These are phyloP conservation scores for Rhogogaster chlorosoma DNA, from an alignment of 2,888 invertebrate genomes.

Conservation along the genomic window DNA sequence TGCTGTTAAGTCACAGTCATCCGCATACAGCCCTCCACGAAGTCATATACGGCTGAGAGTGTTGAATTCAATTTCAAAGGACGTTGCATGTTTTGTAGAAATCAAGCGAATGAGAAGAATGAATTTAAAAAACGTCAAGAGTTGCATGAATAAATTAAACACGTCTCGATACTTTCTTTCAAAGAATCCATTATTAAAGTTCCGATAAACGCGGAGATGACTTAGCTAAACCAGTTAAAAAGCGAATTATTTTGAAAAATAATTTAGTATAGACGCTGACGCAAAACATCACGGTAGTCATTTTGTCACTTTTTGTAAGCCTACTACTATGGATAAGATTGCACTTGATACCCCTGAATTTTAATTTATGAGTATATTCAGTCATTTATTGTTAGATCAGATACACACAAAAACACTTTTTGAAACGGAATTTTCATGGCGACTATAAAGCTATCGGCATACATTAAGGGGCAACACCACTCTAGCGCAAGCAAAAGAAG, in stretches of 20 bases:
- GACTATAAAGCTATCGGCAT: too few relatives aligned
- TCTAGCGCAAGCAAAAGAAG: too few relatives aligned
- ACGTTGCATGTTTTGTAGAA: constrained; percentile 18
- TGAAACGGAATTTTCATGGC: too few relatives aligned
- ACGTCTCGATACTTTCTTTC: constrained; percentile 53
- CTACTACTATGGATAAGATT: constrained; percentile 66
- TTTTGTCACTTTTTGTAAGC: constrained; percentile 66
- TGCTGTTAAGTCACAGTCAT: neutral
- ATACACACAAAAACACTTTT: too few relatives aligned
- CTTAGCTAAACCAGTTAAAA: constrained; percentile 67
- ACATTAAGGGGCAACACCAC: too few relatives aligned
- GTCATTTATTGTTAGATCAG: too few relatives aligned
- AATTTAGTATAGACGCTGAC: constrained; percentile 67
- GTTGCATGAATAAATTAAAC: constrained; percentile 18
- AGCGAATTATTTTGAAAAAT: constrained; percentile 61
- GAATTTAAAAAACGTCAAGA: constrained; percentile 4
- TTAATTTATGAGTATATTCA: too few relatives aligned
- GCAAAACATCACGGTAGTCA: constrained; percentile 71
- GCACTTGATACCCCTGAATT: too few relatives aligned
- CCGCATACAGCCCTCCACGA: neutral
- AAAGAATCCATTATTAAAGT: constrained; percentile 47
- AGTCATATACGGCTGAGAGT: neutral
- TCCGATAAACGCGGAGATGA: constrained; percentile 57
- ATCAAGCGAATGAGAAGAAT: constrained; percentile 41
- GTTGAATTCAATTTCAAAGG: neutral